These are phyloP conservation scores for Nasonovia ribisnigri DNA, from an alignment of 2,888 invertebrate species.

Conservation along the genomic window DNA sequence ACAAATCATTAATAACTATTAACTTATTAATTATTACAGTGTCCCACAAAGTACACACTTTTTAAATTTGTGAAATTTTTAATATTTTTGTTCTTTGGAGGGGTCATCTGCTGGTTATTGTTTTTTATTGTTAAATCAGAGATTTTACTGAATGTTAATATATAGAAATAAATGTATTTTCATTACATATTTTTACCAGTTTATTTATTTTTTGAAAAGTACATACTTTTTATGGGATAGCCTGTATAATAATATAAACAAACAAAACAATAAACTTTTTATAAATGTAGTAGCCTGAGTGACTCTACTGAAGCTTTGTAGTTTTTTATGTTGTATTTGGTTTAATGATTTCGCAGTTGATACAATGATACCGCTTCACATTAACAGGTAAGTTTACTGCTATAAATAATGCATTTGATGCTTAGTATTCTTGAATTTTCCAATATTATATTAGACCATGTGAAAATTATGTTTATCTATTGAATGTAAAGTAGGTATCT, in stretches of 20 bases:
- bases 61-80: too few species aligned
- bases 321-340: background rate
- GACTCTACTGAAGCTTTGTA: background rate
- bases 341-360: background rate
- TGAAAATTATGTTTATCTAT: background rate
- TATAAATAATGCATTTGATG: constrained; percentile 5
- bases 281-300: background rate
- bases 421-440: background rate
- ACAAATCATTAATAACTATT: background rate
- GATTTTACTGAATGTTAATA: too few species aligned
- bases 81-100: too few species aligned
- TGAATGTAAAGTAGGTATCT: constrained; percentile 7
- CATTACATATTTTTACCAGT: too few species aligned
- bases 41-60: too few species aligned
- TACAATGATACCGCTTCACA: background rate
- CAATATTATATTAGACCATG: background rate
- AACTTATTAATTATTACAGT: background rate
- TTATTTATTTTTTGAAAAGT: too few species aligned
- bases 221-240: background rate
- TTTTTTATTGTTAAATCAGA: too few species aligned
- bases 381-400: background rate
- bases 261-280: too few species aligned
- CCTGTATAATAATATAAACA: background rate
- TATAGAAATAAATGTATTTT: too few species aligned
- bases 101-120: too few species aligned